Evolutionary conservation across 2,888 invertebrate genomes (phyloP), one percentile per base, ranked within the genome.

Genomic region (Tipula unca): DNA sequence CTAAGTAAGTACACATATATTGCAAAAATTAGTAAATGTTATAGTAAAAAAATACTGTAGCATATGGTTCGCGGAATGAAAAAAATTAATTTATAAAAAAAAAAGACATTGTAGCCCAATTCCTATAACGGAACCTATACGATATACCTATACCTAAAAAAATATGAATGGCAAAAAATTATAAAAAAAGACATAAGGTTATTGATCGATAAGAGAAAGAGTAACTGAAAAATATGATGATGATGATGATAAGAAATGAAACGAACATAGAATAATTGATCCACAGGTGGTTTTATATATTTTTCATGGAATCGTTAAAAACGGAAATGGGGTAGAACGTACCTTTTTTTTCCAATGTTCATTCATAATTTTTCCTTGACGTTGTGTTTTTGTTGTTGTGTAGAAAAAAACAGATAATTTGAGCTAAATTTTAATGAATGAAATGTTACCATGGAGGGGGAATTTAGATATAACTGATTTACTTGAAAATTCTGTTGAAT

Each of bases 371-470:
- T 69, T 69, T 25, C 25, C 10, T 69, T 69, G 20, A 10, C 13
- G 20, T 69, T 69, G 69, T n/a, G n/a, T 17, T 48, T 48, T 48
- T 69, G 69, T 69, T 17, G 48, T 48, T 48, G 69, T 69, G 10
- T 25, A 69, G 25, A 69, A 69, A 8, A 20, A 25, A 69, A 25
- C 25, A 25, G 69, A 69, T 69, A 25, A 69, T 69, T 69, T 69
- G 69, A 69, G 69, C 69, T 69, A 69, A 69, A 20, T 69, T 69
- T 69, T 69, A 69, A 69, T 69, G 69, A 69, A 69, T 69, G 69
- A 69, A 69, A 25, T 69, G 6, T 69, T 17, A 25, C 14, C 25
- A 1, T 69, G 25, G 25, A 69, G 69, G 25, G 69, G 10, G 69
- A 69, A 25, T 25, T 10, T 69, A 48, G 17, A 1, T 54, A 3